Evolutionary conservation across 2,797 vertebrate species (phyloP), one percentile per base, ranked within the genome.

Genomic region (Tapera naevia): DNA sequence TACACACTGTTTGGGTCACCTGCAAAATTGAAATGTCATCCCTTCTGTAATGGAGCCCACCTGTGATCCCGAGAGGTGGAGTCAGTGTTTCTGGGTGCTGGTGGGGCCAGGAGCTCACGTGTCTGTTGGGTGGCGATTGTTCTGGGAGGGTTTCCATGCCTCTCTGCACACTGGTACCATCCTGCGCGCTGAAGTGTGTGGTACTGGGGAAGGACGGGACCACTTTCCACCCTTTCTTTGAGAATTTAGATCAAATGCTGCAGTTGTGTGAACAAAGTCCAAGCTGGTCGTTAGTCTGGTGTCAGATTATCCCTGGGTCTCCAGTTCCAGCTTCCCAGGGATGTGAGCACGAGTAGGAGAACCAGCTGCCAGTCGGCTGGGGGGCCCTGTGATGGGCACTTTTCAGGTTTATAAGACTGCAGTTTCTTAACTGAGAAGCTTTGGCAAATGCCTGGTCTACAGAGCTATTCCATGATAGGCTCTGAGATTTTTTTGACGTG

Each of bases 381-480:
- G 24, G 23, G 54, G 24, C 1, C 0, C n/a, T 11, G 13, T 1
- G 0, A 4, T 2, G 25, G 19, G 11, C 8, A 41, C 7, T 39
- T 43, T 37, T 30, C 16, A 17, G 24, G 27, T 11, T 76, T 88
- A 83, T 27, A 57, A 65, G 22, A 3, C 18, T 30, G 19, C 2
- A 16, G 70, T 57, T 33, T 2, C 54, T 33, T n/a, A 50, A 14
- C 33, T 30, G 10, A 21, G 27, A 5, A 15, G 32, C 32, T 18
- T 14, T 24, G 41, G 48, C 19, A 53, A 50, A 30, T n/a, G 11
- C 5, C 17, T 65, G 3, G 11, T 32, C 28, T 23, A 6, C 12
- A 43, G 60, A 43, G 12, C 18, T 70, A 2, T n/a, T 46, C 45
- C 5, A 0, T 37, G 16, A 5, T 50, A 27, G 54, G 8, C 19